Conservation (phyloP, 2,113 vertebrate species). For the Pluvianellus socialis region DNA sequence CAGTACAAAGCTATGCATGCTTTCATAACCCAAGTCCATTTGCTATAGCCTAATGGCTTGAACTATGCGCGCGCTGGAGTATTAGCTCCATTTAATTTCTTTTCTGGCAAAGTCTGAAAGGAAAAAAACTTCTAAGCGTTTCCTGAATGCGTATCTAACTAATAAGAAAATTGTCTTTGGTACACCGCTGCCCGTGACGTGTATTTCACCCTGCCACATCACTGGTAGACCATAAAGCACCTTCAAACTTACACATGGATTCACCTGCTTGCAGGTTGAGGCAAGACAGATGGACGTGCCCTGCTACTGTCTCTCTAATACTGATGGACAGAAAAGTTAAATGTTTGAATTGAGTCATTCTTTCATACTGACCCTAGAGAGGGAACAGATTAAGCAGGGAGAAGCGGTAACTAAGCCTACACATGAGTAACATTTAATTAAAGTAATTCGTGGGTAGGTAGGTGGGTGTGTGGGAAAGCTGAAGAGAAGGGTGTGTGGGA, state of each 20-base stretch:
- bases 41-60: background rate
- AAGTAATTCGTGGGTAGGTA: background rate
- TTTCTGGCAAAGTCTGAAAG: background rate
- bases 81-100: background rate
- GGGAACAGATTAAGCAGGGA: background rate
- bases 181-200: background rate
- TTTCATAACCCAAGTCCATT: constrained; percentile 1
- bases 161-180: background rate
- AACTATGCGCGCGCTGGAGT: fast-evolving
- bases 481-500: background rate
- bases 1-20: background rate
- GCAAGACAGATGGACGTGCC: background rate
- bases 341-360: background rate
- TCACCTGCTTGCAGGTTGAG: background rate
- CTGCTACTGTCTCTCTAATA: background rate
- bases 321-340: background rate
- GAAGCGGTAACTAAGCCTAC: background rate
- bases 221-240: background rate
- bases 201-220: background rate
- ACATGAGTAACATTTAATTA: background rate
- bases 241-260: background rate
- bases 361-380: background rate
- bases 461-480: background rate
- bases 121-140: background rate
- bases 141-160: background rate